Evolutionary conservation across 2,888 invertebrate genomes (phyloP).

Genomic region (Ophraella communa): DNA sequence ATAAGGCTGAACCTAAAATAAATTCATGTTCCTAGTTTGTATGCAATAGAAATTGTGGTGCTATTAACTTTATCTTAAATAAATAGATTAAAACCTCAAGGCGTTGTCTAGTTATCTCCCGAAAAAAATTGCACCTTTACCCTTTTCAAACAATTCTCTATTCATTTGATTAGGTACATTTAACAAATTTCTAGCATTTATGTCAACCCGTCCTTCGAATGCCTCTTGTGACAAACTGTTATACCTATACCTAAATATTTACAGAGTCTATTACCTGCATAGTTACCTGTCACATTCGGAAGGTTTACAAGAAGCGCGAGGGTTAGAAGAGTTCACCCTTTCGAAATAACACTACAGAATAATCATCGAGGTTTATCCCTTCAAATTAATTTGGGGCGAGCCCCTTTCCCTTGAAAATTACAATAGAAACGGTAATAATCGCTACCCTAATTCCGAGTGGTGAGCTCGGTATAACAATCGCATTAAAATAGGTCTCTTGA

Average conservation of each 20-base stretch:
- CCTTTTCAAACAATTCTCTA: background rate
- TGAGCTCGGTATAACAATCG: slow-evolving; percentile 6
- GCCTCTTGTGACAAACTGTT: background rate
- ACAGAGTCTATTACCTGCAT: slow-evolving; percentile 15
- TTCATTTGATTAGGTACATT: background rate
- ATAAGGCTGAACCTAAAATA: no score
- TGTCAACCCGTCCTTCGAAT: background rate
- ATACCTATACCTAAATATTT: slow-evolving; percentile 14
- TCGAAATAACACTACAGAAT: slow-evolving; percentile 21
- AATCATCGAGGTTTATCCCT: slow-evolving; percentile 20
- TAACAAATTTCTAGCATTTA: background rate
- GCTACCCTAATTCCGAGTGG: slow-evolving; percentile 5
- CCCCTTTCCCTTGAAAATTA: slow-evolving; percentile 18
- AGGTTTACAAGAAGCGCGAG: slow-evolving; percentile 3
- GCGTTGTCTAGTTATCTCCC: no score
- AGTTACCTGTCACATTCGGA: slow-evolving; percentile 15
- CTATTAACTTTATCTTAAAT: no score
- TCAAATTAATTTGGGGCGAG: slow-evolving; percentile 18
- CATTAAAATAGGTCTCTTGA: slow-evolving; percentile 12
- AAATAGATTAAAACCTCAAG: no score
- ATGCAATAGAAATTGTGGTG: no score
- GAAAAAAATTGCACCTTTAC: background rate
- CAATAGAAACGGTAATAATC: slow-evolving; percentile 12
- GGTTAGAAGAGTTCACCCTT: background rate
- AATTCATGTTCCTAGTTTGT: no score